phyloP scores from a whole-genome alignment of 2,888 invertebrate genomes.

The Tipula confusa region DNA sequence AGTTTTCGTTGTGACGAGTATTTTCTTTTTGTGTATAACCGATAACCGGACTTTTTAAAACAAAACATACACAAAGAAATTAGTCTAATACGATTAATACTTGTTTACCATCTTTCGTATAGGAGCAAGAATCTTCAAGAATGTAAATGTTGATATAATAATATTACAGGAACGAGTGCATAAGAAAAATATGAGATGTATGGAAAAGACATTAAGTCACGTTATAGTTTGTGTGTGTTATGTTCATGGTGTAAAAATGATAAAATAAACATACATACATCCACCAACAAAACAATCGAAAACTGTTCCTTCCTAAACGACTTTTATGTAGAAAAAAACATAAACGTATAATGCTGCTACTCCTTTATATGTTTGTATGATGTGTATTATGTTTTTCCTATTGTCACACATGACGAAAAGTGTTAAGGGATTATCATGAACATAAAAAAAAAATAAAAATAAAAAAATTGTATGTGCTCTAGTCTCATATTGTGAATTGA shows the following conservation, averaged over 20 bases:
- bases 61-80: background rate
- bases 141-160: background rate
- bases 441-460: background rate
- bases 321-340: background rate
- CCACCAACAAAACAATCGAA: background rate
- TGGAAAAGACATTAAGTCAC: slow-evolving; percentile 3
- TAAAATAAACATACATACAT: background rate
- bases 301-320: background rate
- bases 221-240: background rate
- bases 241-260: background rate
- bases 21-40: background rate
- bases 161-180: background rate
- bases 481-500: slow-evolving; percentile 20
- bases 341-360: background rate
- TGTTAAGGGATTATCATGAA: slow-evolving; percentile 25
- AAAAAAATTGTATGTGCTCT: background rate
- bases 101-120: background rate
- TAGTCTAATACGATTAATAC: background rate
- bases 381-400: background rate
- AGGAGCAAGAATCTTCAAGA: too few relatives aligned
- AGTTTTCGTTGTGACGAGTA: background rate
- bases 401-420: slow-evolving; percentile 25
- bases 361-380: background rate
- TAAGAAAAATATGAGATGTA: background rate
- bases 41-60: background rate